Conservation (phyloP, 2,888 invertebrate genomes). For the Halictus quadricinctus region DNA sequence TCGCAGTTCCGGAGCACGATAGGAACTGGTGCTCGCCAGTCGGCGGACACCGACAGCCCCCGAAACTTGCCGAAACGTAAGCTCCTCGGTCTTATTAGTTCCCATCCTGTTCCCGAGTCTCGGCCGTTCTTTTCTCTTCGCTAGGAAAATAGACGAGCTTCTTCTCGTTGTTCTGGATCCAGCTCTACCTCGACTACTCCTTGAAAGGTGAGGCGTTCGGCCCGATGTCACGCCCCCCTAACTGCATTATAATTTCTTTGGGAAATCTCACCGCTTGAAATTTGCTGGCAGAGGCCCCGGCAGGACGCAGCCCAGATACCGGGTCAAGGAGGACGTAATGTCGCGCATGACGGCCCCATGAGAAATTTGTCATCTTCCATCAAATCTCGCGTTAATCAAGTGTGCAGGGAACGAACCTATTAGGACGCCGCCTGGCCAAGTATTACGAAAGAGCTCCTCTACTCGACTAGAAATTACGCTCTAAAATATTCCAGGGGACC, state of each 20-base stretch:
- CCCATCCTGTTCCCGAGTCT: neutral
- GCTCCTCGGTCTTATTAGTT: slow-evolving; percentile 41
- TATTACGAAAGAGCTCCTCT: neutral
- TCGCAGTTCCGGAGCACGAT: slow-evolving; percentile 37
- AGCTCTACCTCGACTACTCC: slow-evolving; percentile 1
- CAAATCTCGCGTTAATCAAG: slow-evolving; percentile 62
- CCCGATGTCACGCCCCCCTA: slow-evolving; percentile 58
- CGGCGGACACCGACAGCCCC: slow-evolving; percentile 6
- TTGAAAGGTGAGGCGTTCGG: slow-evolving; percentile 36
- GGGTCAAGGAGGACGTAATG: slow-evolving; percentile 41
- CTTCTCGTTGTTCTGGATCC: slow-evolving; percentile 13
- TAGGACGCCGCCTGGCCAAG: slow-evolving; percentile 13
- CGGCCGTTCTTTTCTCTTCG: slow-evolving; percentile 12
- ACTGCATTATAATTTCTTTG: slow-evolving; percentile 65
- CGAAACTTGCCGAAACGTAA: slow-evolving; percentile 50
- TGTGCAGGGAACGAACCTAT: slow-evolving; percentile 21
- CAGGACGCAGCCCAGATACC: slow-evolving; percentile 36
- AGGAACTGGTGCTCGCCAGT: slow-evolving; percentile 20
- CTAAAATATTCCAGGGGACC: too few relatives aligned
- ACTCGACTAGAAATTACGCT: neutral
- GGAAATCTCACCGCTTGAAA: slow-evolving; percentile 44
- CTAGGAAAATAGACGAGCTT: slow-evolving; percentile 37
- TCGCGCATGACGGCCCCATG: slow-evolving; percentile 41
- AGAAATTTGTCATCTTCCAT: slow-evolving; percentile 66
- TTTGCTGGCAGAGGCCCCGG: slow-evolving; percentile 39